Evolutionary conservation across 2,888 invertebrate genomes (phyloP), one percentile per base, ranked within the genome.

Genomic region (Chironomus tentans): DNA sequence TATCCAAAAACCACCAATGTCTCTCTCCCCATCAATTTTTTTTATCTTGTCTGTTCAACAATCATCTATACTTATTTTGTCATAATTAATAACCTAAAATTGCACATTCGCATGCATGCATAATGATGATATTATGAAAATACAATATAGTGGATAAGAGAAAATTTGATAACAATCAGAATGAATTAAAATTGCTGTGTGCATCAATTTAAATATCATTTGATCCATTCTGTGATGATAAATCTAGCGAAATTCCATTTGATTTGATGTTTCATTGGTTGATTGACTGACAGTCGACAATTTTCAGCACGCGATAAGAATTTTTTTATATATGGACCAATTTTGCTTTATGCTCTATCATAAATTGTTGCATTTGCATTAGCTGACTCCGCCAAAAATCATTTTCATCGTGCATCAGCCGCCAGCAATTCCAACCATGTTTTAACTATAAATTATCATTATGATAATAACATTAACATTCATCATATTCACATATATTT

Each of bases 381-480:
- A 4, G 56, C 56, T 56, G 56, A 56, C 18, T 56, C 6, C 21
- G 21, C 65, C 21, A 65, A 21, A 13, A 62, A 21, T 65, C 21
- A 21, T 65, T 24, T 65, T 24, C 38, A 38, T 38, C 24, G 22
- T 65, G 21, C 21, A 13, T 65, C 7, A 13, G 22, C 65, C 65
- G 18, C 21, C 10, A 65, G 65, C 65, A 18, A 65, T 65, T 18
- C 65, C 65, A 65, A 24, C 70, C 28, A 6, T 73, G 56, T 56
- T 56, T 56, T 56, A 18, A 15, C 72, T 73, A 73, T 28, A 73
- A 73, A 73, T 73, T 73, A 65, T 65, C 65, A 65, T 65, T 65
- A 73, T 73, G 62, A 73, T 73, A 73, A 73, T 73, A 73, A 46
- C 72, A 73, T 73, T 73, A 73, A 62, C 56, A 24, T 47, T 47